Evolutionary conservation across 2,113 vertebrate species (phyloP), one percentile per base, ranked within the genome.

Genomic region (Chaenogobius annularis): DNA sequence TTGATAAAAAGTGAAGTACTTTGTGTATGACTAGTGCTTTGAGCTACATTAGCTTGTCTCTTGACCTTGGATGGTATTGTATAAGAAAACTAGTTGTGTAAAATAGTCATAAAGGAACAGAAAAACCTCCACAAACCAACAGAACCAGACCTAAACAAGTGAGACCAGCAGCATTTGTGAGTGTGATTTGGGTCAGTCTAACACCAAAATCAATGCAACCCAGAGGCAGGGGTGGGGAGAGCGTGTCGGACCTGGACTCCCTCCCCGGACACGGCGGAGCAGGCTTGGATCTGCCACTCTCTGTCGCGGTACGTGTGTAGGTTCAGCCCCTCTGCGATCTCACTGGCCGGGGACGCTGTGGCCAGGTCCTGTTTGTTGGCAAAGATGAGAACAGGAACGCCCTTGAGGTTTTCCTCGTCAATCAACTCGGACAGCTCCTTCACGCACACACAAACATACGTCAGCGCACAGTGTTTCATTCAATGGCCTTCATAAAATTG

Each of bases 201-300:
- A 62, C 11, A n/a, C 35, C 19, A 71, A 31, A 66, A 74, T 81
- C 52, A 74, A 55, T 47, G 48, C 47, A 40, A 26, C 0, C 50
- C 19, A 54, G 20, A n/a, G 50, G 50, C 1, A n/a, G 50, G n/a
- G 19, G 50, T 20, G 2, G 19, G 52, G 63, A 15, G 15, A 44
- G 50, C n/a, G 31, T 6, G 31, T 40, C 90, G 74, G 87, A 96
- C 95, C 95, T 96, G 95, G 59, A 96, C 94, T 67, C 95, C 95
- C 87, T 96, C 95, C 43, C 95, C 94, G 37, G 95, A 94, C 73
- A 96, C 79, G 20, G 95, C 95, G 0, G 95, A 96, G 86, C 95
- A 97, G 79, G 95, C 94, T 83, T 96, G 95, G 76, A 96, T 96
- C 92, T 96, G 95, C 95, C 95, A 96, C 78, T 94, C 91, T 0